Evolutionary conservation across 2,113 vertebrate species (phyloP), one percentile per base, ranked within the genome.

Genomic region (Eptatretus burgeri): DNA sequence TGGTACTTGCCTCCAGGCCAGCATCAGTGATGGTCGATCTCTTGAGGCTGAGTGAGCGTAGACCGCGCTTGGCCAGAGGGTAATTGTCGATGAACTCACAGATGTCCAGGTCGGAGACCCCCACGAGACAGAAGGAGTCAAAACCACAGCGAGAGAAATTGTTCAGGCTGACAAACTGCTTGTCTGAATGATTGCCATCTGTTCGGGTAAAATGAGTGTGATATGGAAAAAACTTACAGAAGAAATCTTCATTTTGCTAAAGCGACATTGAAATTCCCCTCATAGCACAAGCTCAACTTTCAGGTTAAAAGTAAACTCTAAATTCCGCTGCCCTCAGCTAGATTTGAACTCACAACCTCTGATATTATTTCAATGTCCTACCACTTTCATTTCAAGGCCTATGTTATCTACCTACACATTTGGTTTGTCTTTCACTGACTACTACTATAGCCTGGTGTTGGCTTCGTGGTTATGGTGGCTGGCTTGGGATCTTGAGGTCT

Each of bases 41-140:
- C 74, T 94, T 94, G 70, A 98, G 82, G 70, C 89, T 94, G 75
- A 96, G 83, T 51, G 87, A 93, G 70, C 86, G 86, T 67, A 98
- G 87, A 0, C 89, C 86, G 70, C 93, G 94, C 78, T 96, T 98
- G 71, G 91, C 95, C 68, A 98, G 78, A 0, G 89, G 80, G 16
- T 98, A 98, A 79, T 96, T 96, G 73, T 98, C 91, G 67, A 98
- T 98, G 76, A 98, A 98, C 73, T 96, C 89, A 67, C 89, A 98
- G 81, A 98, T 95, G 79, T 98, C 91, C 76, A 98, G 76, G 74
- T 98, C 91, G 0, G 91, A 98, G 70, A 98, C 91, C 0, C 91
- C 91, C n/a, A 98, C 89, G 17, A 96, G 74, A 71, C 91, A 98
- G 77, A 96, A 98, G 10, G 82, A 77, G 11, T 96, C 86, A 62